Evolutionary conservation across 2,888 invertebrate species (phyloP).

Genomic region (Cartodere bifasciata): DNA sequence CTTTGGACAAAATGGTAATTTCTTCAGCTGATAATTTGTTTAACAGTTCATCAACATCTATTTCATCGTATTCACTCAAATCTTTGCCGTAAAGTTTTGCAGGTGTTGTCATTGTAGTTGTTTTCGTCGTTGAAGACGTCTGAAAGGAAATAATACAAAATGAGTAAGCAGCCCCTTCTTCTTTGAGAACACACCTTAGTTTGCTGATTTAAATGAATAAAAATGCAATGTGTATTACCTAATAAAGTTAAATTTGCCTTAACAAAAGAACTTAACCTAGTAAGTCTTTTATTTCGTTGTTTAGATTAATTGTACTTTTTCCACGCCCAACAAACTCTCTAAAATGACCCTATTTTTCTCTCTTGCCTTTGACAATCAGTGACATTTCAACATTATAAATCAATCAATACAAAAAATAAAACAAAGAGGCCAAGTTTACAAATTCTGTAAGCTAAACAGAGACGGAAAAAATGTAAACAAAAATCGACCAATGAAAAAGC

Average conservation of each 20-base stretch:
- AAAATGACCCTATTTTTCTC: slow-evolving; percentile 24
- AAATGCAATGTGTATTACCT: slow-evolving; percentile 1
- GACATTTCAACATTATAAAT: too few relatives aligned
- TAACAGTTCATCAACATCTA: slow-evolving; percentile 91
- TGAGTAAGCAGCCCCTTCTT: not conserved
- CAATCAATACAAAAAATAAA: too few relatives aligned
- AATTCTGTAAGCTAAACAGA: too few relatives aligned
- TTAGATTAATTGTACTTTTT: slow-evolving; percentile 14
- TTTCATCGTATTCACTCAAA: slow-evolving; percentile 81
- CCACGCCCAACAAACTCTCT: slow-evolving; percentile 27
- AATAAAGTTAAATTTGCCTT: not conserved
- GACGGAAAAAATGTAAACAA: too few relatives aligned
- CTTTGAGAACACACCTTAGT: not conserved
- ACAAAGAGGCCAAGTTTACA: too few relatives aligned
- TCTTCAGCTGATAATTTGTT: slow-evolving; percentile 90
- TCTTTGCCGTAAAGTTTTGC: slow-evolving; percentile 85
- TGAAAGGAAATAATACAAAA: slow-evolving; percentile 37
- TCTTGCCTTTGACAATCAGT: too few relatives aligned
- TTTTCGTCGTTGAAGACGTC: slow-evolving; percentile 82
- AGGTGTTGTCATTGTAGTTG: slow-evolving; percentile 81
- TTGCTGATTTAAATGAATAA: not conserved
- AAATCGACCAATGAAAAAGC: too few relatives aligned
- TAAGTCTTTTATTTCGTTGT: too few relatives aligned
- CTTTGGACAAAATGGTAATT: slow-evolving; percentile 92
- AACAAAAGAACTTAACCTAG: too few relatives aligned